A percentile compares a stretch with the other conserved stretches of the same genome.
phyloP scores from a whole-genome alignment of 2,888 invertebrate species.

The Cheilosia grossa region DNA sequence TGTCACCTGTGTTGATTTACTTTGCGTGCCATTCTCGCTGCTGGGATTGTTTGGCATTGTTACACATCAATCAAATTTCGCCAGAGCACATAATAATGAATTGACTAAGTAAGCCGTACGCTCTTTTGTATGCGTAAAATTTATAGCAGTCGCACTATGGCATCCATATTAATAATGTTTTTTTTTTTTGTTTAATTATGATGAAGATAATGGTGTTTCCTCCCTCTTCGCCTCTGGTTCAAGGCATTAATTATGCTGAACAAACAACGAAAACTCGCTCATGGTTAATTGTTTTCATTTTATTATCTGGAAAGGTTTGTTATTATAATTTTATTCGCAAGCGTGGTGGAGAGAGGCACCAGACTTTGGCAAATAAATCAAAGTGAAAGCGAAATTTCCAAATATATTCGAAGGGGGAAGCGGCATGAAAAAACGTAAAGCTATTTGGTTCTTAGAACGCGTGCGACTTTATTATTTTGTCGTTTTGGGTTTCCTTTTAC shows the following conservation, averaged over 20 bases:
- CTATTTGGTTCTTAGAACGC: conserved; percentile 23
- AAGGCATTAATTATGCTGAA: conserved; percentile 54
- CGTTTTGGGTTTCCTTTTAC: conserved; percentile 28
- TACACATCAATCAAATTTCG: conserved; percentile 67
- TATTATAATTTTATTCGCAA: conserved; percentile 25
- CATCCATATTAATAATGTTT: background rate
- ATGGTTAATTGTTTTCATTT: conserved; percentile 44
- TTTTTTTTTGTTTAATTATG: conserved; percentile 9
- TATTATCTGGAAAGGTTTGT: conserved; percentile 11
- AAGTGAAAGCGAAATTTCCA: conserved; percentile 61
- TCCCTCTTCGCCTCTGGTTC: conserved; percentile 6
- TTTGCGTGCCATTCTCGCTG: conserved; percentile 42
- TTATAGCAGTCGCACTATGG: conserved; percentile 11
- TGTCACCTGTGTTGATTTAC: conserved; percentile 47
- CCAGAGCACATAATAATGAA: conserved; percentile 51
- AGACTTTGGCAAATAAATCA: conserved; percentile 40
- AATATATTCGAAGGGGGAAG: conserved; percentile 29
- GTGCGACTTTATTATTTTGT: conserved; percentile 3
- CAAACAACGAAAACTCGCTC: conserved; percentile 38
- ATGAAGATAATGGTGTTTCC: conserved; percentile 25
- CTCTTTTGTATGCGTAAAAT: conserved; percentile 3
- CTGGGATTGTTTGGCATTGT: conserved; percentile 41
- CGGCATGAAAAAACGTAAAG: background rate
- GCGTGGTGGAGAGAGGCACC: background rate
- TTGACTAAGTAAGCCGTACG: conserved; percentile 36